Evolutionary conservation across 2,113 vertebrate genomes (phyloP), one percentile per base, ranked within the genome.

Genomic region (Lycaon pictus): DNA sequence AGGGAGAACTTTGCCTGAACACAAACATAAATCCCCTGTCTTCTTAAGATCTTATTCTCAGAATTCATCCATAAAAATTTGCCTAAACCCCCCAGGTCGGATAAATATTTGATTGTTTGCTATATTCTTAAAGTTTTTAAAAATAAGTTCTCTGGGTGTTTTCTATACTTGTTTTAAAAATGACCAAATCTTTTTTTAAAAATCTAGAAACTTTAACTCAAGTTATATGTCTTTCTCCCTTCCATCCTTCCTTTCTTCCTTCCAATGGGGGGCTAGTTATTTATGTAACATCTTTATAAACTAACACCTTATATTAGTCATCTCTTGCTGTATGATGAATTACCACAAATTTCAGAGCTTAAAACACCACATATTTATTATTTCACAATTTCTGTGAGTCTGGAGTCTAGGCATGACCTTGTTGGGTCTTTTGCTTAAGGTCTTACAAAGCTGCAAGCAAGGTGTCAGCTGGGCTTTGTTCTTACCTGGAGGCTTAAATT

Each of bases 101-200:
- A 77, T 71, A 82, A 22, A 72, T 69, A 35, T 19, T 63, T 63
- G 17, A 74, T 22, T 22, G 11, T 81, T 81, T 72, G 7, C 22
- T 29, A 55, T 60, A 87, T 79, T 72, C 20, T 43, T 92, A 85
- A 85, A 91, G 88, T 79, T 20, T 56, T 48, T 3, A 43, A 62
- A 43, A 22, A 82, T 19, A 71, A 74, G 32, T 69, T 79, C 12
- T 86, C 89, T 72, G 12, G 5, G 0, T 71, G 12, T 93, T 65
- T 93, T 58, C 56, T n/a, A 51, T 22, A 43, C 25, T 17, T 25
- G 76, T 92, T 96, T 80, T 62, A 35, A 93, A 93, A 93, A 53
- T 67, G 7, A 65, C 3, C 27, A 81, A 65, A 84, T 22, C 51
- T 58, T 72, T 25, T 48, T 25, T 48, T 67, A 56, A 90, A 74